Evolutionary conservation across 2,797 vertebrate genomes (phyloP), one percentile per base, ranked within the genome.

Genomic region (Acipenser oxyrinchus): DNA sequence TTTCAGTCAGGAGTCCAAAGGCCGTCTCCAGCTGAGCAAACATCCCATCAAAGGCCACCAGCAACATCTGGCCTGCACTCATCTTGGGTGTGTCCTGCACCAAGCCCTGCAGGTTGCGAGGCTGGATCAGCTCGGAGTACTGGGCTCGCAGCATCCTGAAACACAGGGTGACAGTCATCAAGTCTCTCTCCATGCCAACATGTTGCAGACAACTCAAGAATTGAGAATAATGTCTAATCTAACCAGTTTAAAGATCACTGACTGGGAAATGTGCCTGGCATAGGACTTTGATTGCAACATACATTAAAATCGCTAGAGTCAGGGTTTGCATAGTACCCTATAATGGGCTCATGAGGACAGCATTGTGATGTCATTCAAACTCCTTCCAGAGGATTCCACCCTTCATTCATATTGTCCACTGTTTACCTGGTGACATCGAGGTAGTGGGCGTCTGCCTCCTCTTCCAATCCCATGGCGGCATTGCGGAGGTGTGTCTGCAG

Each of bases 41-140:
- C 95, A 99, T 99, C 80, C 97, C 97, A 65, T 99, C 96, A 75
- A 99, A 99, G 53, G 97, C 97, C 51, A 99, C 96, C 82, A 99
- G 78, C 76, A 99, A 79, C 97, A 99, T 99, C 76, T 99, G 97
- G 7, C 97, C 97, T 0, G 97, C 95, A 64, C 94, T 94, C 96
- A 99, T 99, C 83, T 99, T 98, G 4, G 96, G 94, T 0, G 97
- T 93, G 77, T 97, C 95, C 80, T 95, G 95, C 60, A 92, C 87
- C 0, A 88, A 88, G 60, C 89, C 88, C 2, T 91, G 88, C 70
- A 85, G 70, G 71, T 84, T 93, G 78, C 94, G 93, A 60, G 97
- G 97, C 78, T 99, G 97, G 76, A 99, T 99, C 70, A 99, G 83
- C 74, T 99, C 95, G n/a, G 93, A 95, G 82, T 99, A 99, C 70